Percentiles rank a stretch among this genome's conserved stretches.
phyloP scores from a whole-genome alignment of 1,140 invertebrate species.

The Macrosteles quadrilineatus region DNA sequence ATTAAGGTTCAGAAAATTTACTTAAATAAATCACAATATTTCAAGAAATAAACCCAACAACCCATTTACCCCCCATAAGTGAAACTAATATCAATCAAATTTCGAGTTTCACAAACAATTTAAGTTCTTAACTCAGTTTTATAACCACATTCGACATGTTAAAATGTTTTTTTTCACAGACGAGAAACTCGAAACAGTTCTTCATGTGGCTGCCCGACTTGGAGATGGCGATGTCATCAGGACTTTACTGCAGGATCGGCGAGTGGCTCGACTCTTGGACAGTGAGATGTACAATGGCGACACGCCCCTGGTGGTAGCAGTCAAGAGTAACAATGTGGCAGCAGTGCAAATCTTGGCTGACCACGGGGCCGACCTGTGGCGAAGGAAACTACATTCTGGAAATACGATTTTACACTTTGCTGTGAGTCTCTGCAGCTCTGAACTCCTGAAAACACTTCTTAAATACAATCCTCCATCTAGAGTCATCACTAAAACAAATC shows the following conservation, averaged over 20 bases:
- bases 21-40: too few species aligned
- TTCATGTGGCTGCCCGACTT: neutral
- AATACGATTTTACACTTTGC: constrained; percentile 3
- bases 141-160: too few species aligned
- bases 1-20: too few species aligned
- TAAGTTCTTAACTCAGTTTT: too few species aligned
- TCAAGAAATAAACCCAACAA: too few species aligned
- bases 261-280: neutral
- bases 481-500: neutral
- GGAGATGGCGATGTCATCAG: neutral
- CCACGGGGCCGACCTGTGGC: neutral
- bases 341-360: neutral
- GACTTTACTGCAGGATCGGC: neutral
- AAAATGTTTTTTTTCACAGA: too few species aligned
- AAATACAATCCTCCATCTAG: neutral
- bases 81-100: too few species aligned
- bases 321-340: neutral
- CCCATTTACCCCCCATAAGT: too few species aligned
- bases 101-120: too few species aligned
- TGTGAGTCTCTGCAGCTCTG: neutral
- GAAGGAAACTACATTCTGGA: neutral
- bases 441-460: neutral
- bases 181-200: neutral
- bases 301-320: neutral
- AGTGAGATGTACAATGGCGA: constrained; percentile 10